Conservation (phyloP, 2,797 vertebrate genomes). For the Varecia variegata region DNA sequence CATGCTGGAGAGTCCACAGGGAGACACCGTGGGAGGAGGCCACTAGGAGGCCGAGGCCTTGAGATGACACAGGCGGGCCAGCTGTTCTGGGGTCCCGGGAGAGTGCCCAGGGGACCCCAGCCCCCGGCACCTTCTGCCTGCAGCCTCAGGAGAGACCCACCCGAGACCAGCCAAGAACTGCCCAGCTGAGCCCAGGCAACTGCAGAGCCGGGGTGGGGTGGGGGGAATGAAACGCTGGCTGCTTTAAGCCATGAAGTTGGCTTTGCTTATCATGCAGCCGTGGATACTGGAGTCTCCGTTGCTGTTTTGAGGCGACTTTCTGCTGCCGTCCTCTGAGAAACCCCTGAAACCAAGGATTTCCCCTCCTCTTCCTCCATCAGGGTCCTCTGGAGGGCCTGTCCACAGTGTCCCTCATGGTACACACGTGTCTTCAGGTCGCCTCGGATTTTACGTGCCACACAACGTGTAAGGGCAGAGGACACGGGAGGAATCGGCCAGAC, state of each 20-base stretch:
- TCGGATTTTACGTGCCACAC: not conserved
- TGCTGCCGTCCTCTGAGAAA: not conserved
- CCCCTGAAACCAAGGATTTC: not conserved
- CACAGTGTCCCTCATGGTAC: not conserved
- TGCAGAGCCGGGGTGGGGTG: not conserved
- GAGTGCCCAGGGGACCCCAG: not conserved
- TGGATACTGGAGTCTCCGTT: not conserved
- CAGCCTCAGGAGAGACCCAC: not conserved
- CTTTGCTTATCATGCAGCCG: not conserved
- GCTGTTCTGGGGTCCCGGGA: not conserved
- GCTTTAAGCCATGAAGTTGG: not conserved
- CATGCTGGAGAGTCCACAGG: not conserved
- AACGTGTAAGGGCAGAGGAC: no score
- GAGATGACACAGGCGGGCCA: not conserved
- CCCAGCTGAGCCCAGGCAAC: not conserved
- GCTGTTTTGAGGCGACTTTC: not conserved
- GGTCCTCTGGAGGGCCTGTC: not conserved
- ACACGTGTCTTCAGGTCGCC: not conserved
- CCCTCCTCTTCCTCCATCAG: not conserved
- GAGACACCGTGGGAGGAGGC: not conserved
- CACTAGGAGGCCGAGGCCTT: not conserved
- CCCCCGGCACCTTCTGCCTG: not conserved
- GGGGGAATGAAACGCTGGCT: not conserved
- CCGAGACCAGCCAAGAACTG: not conserved
- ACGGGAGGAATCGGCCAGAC: fast-evolving